Base-by-base conservation (phyloP, 2,888 invertebrate genomes). In the Elgonia sp. region DNA sequence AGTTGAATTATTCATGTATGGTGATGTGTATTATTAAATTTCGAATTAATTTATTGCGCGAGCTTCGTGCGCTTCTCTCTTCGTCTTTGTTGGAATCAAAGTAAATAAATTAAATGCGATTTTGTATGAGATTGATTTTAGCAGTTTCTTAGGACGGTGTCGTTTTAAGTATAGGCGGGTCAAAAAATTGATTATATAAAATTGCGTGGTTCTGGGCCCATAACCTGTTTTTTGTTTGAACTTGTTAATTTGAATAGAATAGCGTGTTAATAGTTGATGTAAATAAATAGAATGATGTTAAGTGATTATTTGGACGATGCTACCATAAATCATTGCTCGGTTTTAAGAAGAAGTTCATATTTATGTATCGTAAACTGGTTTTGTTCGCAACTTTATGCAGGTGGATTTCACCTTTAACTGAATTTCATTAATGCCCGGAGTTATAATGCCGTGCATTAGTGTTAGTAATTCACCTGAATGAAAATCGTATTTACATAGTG, bases 1-100 rank as follows among this genome's bases (percentile, higher is more conserved):
- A 85, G 67, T 72, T 85, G 79, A 65, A 67, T 80, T 80, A 80
- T 80, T 79, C 67, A 85, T 75, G 57, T 18, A 53, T 50, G 53
- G 70, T 69, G 42, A 81, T 73, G 39, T n/a, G 42, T 42, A 14
- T 42, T 40, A 73, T 55, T 55, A 79, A 80, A 46, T 46, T 75
- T 65, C 10, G 37, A 67, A 67, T 75, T 67, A 82, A 75, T 65
- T 75, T 57, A 65, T 53, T 55, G 5, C 14, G 40, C 62, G 62
- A 18, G 40, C 57, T 42, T 80, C 16, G 16, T 55, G 39, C 20
- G 39, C 20, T 46, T 62, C 62, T 20, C 10, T 29, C 37, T 20
- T n/a, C 4, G 10, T 65, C 53, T 63, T 57, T 16, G 3, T n/a
- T 4, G n/a, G 6, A 29, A 29, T 29, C 53, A 40, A 73, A 8